Conservation (phyloP, 92 coral and sea anemone genomes). For the Parazoanthus darwini region DNA sequence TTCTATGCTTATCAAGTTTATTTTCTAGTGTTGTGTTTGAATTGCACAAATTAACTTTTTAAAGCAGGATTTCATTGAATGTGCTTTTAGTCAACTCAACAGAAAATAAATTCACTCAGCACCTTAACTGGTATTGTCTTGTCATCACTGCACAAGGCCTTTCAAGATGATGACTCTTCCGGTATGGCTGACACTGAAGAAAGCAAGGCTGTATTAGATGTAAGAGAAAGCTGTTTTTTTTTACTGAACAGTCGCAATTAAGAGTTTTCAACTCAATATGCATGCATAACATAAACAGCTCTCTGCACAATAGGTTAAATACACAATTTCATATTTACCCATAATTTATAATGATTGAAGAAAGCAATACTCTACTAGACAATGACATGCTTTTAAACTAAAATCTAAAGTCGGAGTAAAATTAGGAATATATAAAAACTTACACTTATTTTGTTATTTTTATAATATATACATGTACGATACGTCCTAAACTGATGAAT, state of each 20-base stretch:
- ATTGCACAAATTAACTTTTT: background rate
- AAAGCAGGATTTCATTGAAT: background rate
- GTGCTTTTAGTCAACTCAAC: slow-evolving; percentile 6
- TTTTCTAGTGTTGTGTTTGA: background rate
- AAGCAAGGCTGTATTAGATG: slow-evolving; percentile 42
- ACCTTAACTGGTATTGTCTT: slow-evolving; percentile 24
- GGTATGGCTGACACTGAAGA: slow-evolving; percentile 38
- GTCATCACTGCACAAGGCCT: slow-evolving; percentile 39
- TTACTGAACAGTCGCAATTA: background rate
- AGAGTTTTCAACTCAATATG: background rate
- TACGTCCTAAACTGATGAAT: too few species aligned
- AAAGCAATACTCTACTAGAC: background rate
- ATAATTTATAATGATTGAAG: too few species aligned
- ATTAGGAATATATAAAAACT: too few species aligned
- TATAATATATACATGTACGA: too few species aligned
- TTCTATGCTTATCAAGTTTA: too few species aligned
- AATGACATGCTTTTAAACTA: too few species aligned
- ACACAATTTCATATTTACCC: background rate
- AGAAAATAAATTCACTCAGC: background rate
- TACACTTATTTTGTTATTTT: too few species aligned
- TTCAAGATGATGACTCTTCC: slow-evolving; percentile 46
- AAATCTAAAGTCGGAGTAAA: too few species aligned
- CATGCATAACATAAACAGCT: slow-evolving; percentile 1
- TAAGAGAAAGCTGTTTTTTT: slow-evolving; percentile 28
- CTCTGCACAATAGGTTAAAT: background rate